Base-by-base conservation (phyloP, 2,113 vertebrate genomes). In the Chaetodon trifascialis region DNA sequence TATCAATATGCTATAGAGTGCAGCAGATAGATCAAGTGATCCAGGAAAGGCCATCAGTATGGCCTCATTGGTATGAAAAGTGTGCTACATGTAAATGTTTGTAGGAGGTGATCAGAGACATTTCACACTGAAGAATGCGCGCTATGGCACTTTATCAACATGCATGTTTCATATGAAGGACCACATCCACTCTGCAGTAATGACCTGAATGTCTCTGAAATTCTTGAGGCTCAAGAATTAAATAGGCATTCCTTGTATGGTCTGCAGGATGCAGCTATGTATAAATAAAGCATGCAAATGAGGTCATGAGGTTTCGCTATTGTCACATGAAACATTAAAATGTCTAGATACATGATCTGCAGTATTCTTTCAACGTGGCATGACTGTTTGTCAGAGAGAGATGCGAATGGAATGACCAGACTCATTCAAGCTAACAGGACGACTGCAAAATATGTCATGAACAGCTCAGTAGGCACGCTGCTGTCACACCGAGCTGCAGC, bases 31-130 rank as follows among this genome's bases (percentile, higher is more conserved):
- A 40, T 63, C 51, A 56, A 70, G 21, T 17, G 2, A 49, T 70
- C 46, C 38, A 30, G 63, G 36, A 67, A 34, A 42, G 66, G 40
- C 25, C 77, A 47, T 88, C 73, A 83, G 38, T n/a, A 38, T 42
- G 23, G 55, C 23, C 42, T 73, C 58, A 56, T 69, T 73, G 16
- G 7, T 59, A 63, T 80, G 60, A 64, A 75, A 62, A 70, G 59
- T 55, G 64, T 34, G 51, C 54, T 62, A 25, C 55, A 60, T 70
- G 55, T 73, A 63, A 62, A 85, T 80, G 76, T 82, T 72, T 40
- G 49, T 34, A 64, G 52, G n/a, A 51, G 40, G 30, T 60, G 51
- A 76, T 62, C 7, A 51, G 4, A 63, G 55, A 12, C 10, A 49
- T 69, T 68, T 70, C 12, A 17, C 44, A 7, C 4, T 79, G 60